These are phyloP conservation scores for Montifringilla adamsi DNA, from an alignment of 2,113 vertebrate species.

Conservation along the genomic window DNA sequence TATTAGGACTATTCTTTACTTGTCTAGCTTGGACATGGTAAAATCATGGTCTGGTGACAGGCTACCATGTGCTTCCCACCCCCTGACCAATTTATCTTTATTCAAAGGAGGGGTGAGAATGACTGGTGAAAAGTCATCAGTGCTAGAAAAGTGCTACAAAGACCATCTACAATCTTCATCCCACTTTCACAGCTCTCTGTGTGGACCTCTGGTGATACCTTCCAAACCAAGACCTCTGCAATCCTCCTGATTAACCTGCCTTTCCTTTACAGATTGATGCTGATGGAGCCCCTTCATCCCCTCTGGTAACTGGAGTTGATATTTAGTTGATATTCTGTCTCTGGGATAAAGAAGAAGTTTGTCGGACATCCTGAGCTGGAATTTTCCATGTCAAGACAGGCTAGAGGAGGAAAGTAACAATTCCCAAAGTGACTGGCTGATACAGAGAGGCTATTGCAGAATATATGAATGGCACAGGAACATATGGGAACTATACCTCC, in stretches of 20 bases:
- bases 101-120: not conserved
- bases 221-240: not conserved
- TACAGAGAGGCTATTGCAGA: not conserved
- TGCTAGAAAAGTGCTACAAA: not conserved
- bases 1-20: not conserved
- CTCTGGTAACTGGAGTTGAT: not conserved
- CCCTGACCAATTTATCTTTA: not conserved
- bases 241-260: not conserved
- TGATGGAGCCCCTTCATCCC: accelerated
- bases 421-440: not conserved
- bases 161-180: not conserved
- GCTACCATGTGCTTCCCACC: not conserved
- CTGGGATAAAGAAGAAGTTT: not conserved
- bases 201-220: not conserved
- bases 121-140: not conserved
- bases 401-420: not conserved
- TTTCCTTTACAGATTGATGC: not conserved
- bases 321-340: not conserved
- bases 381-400: not conserved
- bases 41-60: not conserved
- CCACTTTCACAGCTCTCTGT: not conserved
- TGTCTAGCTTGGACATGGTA: not conserved
- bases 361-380: not conserved
- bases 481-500: not conserved
- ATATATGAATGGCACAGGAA: not conserved